These are phyloP conservation scores for Oryzias celebensis DNA, from an alignment of 2,113 vertebrate genomes.

Conservation along the genomic window DNA sequence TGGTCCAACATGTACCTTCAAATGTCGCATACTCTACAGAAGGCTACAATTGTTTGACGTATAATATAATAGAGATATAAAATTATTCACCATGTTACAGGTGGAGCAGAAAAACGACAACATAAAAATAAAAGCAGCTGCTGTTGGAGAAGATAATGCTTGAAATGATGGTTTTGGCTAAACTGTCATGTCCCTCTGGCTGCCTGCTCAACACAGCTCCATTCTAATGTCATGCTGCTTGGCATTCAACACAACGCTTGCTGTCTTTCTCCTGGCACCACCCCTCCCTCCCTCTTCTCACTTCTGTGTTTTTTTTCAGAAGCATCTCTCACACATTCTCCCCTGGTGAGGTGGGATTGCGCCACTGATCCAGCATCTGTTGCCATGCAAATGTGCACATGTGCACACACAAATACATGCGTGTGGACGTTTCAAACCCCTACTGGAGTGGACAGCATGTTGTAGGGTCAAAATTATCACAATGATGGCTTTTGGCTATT, in stretches of 20 bases:
- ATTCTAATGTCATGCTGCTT: conserved; percentile 58
- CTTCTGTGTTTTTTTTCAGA: conserved; percentile 33
- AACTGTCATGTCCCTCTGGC: conserved; percentile 27
- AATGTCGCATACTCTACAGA: not conserved
- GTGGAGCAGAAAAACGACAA: conserved; percentile 2
- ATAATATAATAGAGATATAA: too few species aligned
- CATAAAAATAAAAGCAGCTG: not conserved
- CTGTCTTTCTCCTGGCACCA: conserved; percentile 41
- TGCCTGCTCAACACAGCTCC: conserved; percentile 54
- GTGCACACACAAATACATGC: not conserved
- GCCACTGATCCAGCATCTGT: conserved; percentile 62
- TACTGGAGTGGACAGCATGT: conserved; percentile 45
- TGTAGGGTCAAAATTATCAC: conserved; percentile 26
- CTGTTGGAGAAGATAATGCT: conserved; percentile 15
- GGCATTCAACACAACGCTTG: conserved; percentile 52
- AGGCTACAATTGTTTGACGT: not conserved
- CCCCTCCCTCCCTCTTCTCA: conserved; percentile 29
- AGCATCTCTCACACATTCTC: conserved; percentile 44
- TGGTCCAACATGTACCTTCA: too few species aligned
- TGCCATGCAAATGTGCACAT: conserved; percentile 12
- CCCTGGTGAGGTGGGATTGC: conserved; percentile 63
- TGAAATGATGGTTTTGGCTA: conserved; percentile 33
- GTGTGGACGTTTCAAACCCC: conserved; percentile 47
- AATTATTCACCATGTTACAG: not conserved
- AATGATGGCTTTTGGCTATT: conserved; percentile 34